Conservation (phyloP, 2,797 vertebrate species). For the Holocentrus rufus region DNA sequence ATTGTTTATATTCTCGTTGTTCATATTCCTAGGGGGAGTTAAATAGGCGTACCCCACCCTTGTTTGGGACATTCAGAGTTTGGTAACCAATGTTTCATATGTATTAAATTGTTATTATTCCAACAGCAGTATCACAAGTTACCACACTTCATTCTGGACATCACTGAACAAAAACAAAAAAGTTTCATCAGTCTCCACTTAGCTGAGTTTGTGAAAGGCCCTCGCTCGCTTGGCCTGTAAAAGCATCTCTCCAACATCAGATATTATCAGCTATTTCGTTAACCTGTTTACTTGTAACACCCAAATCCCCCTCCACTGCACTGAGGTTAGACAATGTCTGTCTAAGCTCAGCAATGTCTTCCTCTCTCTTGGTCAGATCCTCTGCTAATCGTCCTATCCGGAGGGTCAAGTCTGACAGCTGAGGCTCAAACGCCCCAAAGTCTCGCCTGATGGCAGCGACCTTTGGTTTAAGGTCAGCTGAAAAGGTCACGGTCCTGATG, state of each 20-base stretch:
- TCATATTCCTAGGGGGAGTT: background rate
- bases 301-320: slow-evolving; percentile 73
- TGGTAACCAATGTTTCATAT: background rate
- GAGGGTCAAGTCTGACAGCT: slow-evolving; percentile 88
- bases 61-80: background rate
- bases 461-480: slow-evolving; percentile 92
- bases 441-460: slow-evolving; percentile 88
- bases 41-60: background rate
- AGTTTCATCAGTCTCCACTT: background rate
- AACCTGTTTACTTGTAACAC: slow-evolving; percentile 50
- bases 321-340: slow-evolving; percentile 86
- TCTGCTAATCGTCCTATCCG: slow-evolving; percentile 89
- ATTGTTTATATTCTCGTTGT: background rate
- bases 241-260: slow-evolving; percentile 48
- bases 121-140: slow-evolving; percentile 44
- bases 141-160: background rate
- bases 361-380: slow-evolving; percentile 82
- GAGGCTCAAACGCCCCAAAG: slow-evolving; percentile 85
- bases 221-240: slow-evolving; percentile 34
- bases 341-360: slow-evolving; percentile 85
- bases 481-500: slow-evolving; percentile 87
- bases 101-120: slow-evolving; percentile 16
- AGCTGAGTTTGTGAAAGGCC: background rate
- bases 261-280: slow-evolving; percentile 61
- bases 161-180: background rate